These are phyloP conservation scores for Chrysopilus asiliformis DNA, from an alignment of 2,888 invertebrate genomes.

Conservation along the genomic window DNA sequence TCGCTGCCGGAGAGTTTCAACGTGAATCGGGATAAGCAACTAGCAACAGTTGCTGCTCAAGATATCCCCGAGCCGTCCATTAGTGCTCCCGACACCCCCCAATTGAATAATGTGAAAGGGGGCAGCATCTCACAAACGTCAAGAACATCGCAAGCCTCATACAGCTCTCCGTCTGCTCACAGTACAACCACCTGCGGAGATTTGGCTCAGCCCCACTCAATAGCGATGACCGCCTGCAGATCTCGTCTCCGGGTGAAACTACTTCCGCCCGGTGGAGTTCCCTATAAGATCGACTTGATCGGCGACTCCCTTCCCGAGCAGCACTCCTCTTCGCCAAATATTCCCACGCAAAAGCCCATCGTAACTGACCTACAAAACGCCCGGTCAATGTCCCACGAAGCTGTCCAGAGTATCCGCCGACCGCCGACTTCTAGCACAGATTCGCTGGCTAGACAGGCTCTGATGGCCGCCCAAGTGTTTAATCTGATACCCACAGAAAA, in stretches of 20 bases:
- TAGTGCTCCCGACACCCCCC: slow-evolving; percentile 33
- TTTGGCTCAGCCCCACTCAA: slow-evolving; percentile 26
- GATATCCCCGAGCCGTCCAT: slow-evolving; percentile 24
- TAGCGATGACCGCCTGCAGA: slow-evolving; percentile 33
- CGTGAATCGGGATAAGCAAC: too few species aligned
- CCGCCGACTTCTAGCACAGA: slow-evolving; percentile 40
- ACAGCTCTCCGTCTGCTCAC: slow-evolving; percentile 27
- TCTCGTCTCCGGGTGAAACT: slow-evolving; percentile 33
- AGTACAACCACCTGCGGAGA: slow-evolving; percentile 16
- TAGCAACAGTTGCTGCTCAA: slow-evolving; percentile 1
- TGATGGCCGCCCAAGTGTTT: slow-evolving; percentile 66
- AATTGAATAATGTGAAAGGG: too few species aligned
- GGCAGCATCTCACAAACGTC: slow-evolving; percentile 23
- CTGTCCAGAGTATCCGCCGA: slow-evolving; percentile 21
- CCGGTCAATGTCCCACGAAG: slow-evolving; percentile 31
- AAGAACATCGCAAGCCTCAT: slow-evolving; percentile 28
- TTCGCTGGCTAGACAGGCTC: slow-evolving; percentile 56
- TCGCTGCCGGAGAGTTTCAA: slow-evolving; percentile 25
- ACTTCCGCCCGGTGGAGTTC: slow-evolving; percentile 23
- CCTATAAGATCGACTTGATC: neutral
- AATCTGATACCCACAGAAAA: slow-evolving; percentile 71
- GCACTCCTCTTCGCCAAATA: slow-evolving; percentile 35
- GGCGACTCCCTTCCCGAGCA: slow-evolving; percentile 19
- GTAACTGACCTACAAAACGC: slow-evolving; percentile 4
- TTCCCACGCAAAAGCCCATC: slow-evolving; percentile 20